Evolutionary conservation across 1,140 invertebrate species (phyloP).

Genomic region (Hypsibius dujardini): DNA sequence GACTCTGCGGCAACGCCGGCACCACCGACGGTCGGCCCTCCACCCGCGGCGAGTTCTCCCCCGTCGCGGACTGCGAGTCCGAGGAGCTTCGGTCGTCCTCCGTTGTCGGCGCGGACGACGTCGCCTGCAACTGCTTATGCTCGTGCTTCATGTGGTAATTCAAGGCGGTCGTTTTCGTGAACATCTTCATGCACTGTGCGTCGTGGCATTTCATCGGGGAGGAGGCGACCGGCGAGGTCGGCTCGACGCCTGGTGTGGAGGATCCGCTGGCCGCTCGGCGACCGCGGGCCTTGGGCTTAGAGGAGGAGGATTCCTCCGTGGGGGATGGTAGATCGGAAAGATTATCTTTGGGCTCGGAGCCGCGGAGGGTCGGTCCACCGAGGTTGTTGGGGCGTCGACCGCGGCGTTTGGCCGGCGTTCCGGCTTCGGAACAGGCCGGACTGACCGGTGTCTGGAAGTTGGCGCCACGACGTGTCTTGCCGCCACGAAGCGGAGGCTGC

Average conservation of each 20-base stretch:
- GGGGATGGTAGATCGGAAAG: neutral
- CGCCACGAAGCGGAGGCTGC: conserved; percentile 2
- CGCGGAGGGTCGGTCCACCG: neutral
- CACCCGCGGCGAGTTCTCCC: neutral
- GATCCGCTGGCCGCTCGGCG: neutral
- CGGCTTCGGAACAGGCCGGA: conserved; percentile 30
- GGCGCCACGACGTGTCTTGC: conserved; percentile 21
- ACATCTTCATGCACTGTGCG: conserved; percentile 93
- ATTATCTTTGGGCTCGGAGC: neutral
- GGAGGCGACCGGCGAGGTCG: neutral
- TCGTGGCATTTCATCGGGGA: conserved; percentile 59
- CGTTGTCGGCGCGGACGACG: neutral
- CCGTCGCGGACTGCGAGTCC: neutral
- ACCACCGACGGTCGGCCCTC: neutral
- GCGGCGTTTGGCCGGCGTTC: conserved; percentile 15
- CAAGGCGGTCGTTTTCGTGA: conserved; percentile 86
- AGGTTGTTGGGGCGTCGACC: neutral
- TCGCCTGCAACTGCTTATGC: neutral
- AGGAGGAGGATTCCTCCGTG: neutral
- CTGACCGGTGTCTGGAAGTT: conserved; percentile 32
- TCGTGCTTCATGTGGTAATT: conserved; percentile 59
- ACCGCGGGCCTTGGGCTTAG: neutral
- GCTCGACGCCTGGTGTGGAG: neutral
- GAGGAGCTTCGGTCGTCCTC: too few species aligned
- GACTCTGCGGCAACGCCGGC: too few species aligned